Evolutionary conservation across 2,797 vertebrate species (phyloP).

Genomic region (Cephalopachus bancanus): DNA sequence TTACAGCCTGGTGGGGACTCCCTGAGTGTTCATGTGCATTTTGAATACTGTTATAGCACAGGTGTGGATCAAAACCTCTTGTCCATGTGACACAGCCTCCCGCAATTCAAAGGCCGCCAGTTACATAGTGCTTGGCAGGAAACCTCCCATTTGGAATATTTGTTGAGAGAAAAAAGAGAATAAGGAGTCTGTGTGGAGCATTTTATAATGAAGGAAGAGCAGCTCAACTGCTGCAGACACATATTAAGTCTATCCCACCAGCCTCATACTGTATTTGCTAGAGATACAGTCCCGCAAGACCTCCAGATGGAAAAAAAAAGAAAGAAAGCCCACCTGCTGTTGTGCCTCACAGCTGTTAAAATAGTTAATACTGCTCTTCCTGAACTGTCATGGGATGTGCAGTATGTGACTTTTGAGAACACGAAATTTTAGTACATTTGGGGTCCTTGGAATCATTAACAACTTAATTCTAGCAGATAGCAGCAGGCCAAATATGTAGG

Average conservation of each 20-base stretch:
- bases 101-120: constrained; percentile 52
- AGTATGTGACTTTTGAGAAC: constrained; percentile 50
- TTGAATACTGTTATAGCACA: constrained; percentile 8
- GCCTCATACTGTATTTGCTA: background rate
- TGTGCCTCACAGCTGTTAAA: constrained; percentile 54
- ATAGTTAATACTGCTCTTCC: constrained; percentile 48
- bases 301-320: constrained; percentile 31
- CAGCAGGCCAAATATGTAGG: background rate
- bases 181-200: background rate
- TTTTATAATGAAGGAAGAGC: constrained; percentile 16
- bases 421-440: constrained; percentile 21
- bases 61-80: background rate
- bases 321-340: background rate
- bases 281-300: background rate
- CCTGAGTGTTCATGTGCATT: background rate
- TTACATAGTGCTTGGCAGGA: constrained; percentile 42
- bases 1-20: background rate
- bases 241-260: background rate
- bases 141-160: constrained; percentile 47
- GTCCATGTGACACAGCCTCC: background rate
- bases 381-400: background rate
- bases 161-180: constrained; percentile 41
- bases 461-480: constrained; percentile 30
- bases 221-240: background rate
- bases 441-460: constrained; percentile 15